phyloP scores from a whole-genome alignment of 2,888 invertebrate genomes.

The Dryocosmus kuriphilus region DNA sequence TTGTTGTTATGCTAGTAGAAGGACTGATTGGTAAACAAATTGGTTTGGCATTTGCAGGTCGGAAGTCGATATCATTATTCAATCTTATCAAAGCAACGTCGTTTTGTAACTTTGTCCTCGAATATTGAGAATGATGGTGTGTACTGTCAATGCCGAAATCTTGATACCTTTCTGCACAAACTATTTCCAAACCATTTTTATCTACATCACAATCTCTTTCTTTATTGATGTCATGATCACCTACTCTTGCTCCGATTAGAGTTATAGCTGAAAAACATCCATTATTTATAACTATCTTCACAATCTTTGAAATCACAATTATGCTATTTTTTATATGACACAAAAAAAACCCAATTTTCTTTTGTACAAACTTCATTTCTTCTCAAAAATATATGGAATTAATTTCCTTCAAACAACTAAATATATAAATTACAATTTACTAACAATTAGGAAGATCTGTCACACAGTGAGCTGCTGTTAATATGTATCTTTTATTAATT shows the following conservation, averaged over 20 bases:
- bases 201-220: slow-evolving; percentile 77
- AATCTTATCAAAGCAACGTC: slow-evolving; percentile 82
- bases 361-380: no score
- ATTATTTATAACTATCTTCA: background rate
- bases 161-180: slow-evolving; percentile 78
- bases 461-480: slow-evolving; percentile 82
- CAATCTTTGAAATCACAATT: background rate
- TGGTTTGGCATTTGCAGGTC: slow-evolving; percentile 77
- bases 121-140: slow-evolving; percentile 80
- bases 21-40: slow-evolving; percentile 79
- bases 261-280: slow-evolving; percentile 56
- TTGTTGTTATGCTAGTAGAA: slow-evolving; percentile 46
- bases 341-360: no score
- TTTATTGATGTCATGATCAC: slow-evolving; percentile 80
- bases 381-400: no score
- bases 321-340: background rate
- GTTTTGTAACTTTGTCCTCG: slow-evolving; percentile 78
- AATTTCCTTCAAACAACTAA: no score
- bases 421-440: slow-evolving; percentile 46
- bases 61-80: slow-evolving; percentile 78
- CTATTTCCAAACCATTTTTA: slow-evolving; percentile 77
- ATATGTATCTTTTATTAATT: slow-evolving; percentile 79
- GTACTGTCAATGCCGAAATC: slow-evolving; percentile 79
- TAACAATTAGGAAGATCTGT: slow-evolving; percentile 68
- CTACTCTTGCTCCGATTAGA: slow-evolving; percentile 80